Evolutionary conservation across 2,888 invertebrate genomes (phyloP).

Genomic region (Hipparchia semele): DNA sequence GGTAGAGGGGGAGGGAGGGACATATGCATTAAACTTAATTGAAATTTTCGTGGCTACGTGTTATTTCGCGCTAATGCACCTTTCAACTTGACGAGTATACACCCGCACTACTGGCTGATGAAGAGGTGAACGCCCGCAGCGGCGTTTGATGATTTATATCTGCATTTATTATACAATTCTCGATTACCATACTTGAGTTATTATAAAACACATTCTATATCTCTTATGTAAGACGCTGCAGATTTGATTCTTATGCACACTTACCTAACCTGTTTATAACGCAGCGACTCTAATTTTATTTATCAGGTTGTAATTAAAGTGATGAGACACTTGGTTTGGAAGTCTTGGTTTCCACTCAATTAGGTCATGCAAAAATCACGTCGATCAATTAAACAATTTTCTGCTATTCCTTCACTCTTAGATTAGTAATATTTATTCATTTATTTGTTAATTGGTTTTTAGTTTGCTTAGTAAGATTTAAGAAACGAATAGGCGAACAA

Average conservation of each 20-base stretch:
- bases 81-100: conserved; percentile 60
- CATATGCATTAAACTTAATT: conserved; percentile 76
- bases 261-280: not conserved
- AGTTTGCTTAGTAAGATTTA: too few species aligned
- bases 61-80: conserved; percentile 75
- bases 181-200: conserved; percentile 17
- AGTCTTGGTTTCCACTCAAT: too few species aligned
- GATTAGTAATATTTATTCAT: too few species aligned
- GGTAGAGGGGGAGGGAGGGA: conserved; percentile 44
- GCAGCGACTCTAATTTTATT: not conserved
- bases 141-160: conserved; percentile 52
- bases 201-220: conserved; percentile 18
- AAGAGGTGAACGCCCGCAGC: conserved; percentile 55
- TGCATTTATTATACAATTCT: conserved; percentile 29
- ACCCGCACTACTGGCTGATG: conserved; percentile 48
- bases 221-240: not conserved
- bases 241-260: not conserved
- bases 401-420: too few species aligned
- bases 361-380: too few species aligned
- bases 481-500: too few species aligned
- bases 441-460: too few species aligned
- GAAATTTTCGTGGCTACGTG: conserved; percentile 75
- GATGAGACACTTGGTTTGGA: too few species aligned
- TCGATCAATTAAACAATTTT: too few species aligned
- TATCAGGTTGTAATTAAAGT: too few species aligned